phyloP scores from a whole-genome alignment of 2,797 vertebrate species.

The Sebastes jordani region DNA sequence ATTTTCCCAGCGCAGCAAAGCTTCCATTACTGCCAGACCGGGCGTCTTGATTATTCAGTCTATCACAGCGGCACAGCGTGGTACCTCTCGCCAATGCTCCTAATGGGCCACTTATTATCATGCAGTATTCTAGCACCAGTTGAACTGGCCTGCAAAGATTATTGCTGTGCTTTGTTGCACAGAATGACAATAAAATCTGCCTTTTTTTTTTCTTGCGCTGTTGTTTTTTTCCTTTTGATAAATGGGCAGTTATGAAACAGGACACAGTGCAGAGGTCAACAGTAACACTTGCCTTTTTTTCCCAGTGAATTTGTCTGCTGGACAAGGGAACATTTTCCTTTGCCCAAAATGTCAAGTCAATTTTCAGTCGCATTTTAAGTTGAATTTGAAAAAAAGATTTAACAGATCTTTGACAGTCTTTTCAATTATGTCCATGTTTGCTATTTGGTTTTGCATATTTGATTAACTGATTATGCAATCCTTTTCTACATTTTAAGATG shows the following conservation, averaged over 20 bases:
- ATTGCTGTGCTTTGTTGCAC: conserved; percentile 29
- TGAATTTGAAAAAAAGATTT: background rate
- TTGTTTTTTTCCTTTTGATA: conserved; percentile 24
- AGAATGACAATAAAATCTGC: conserved; percentile 36
- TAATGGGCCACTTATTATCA: conserved; percentile 63
- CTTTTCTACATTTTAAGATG: background rate
- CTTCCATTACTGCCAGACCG: conserved; percentile 49
- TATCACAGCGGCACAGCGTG: conserved; percentile 44
- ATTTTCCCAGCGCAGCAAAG: conserved; percentile 44
- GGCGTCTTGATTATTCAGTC: conserved; percentile 60
- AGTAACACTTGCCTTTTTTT: background rate
- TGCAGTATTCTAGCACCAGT: conserved; percentile 41
- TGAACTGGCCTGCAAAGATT: conserved; percentile 34
- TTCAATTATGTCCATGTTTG: background rate
- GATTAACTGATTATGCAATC: background rate
- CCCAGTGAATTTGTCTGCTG: background rate
- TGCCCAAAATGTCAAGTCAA: background rate
- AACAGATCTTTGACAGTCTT: background rate
- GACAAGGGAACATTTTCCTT: background rate
- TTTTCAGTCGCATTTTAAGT: background rate
- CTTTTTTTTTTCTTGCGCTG: background rate
- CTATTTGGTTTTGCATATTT: background rate
- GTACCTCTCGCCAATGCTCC: conserved; percentile 34
- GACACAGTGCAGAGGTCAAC: background rate
- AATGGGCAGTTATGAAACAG: background rate